Evolutionary conservation across 1,140 invertebrate species (phyloP).

Genomic region (Ephestia elutella): DNA sequence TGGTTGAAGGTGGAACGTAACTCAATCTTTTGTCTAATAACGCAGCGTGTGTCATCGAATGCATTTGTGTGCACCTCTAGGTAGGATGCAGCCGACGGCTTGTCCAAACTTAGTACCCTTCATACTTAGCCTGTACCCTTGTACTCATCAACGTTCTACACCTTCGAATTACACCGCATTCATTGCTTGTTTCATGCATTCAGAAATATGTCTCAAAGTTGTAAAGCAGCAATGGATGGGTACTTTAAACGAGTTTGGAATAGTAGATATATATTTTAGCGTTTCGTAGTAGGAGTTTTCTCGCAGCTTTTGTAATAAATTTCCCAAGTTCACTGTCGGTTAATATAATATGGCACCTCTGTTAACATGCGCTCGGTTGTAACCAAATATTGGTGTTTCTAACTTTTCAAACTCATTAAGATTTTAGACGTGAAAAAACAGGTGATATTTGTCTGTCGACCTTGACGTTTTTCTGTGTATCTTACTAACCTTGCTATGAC

Average conservation of each 20-base stretch:
- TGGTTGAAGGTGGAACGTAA: neutral
- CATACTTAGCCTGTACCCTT: neutral
- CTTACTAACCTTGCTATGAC: too few relatives aligned
- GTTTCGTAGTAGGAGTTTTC: neutral
- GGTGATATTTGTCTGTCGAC: neutral
- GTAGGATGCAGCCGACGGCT: neutral
- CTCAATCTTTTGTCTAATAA: conserved; percentile 5
- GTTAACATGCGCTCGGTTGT: neutral
- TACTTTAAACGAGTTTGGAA: too few relatives aligned
- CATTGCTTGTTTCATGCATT: neutral
- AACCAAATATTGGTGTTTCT: neutral
- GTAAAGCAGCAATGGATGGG: neutral
- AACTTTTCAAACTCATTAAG: conserved; percentile 1
- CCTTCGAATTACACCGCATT: neutral
- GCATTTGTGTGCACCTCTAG: neutral
- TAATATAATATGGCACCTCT: conserved; percentile 3
- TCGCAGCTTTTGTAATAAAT: neutral
- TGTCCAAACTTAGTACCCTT: neutral
- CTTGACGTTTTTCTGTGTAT: too few relatives aligned
- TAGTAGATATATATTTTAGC: neutral
- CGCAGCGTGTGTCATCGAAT: neutral
- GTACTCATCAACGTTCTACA: neutral
- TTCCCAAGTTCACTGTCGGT: neutral
- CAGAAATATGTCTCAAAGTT: neutral
- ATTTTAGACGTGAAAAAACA: neutral